Evolutionary conservation across 2,888 invertebrate species (phyloP), one percentile per base, ranked within the genome.

Genomic region (Cerastis leucographa): DNA sequence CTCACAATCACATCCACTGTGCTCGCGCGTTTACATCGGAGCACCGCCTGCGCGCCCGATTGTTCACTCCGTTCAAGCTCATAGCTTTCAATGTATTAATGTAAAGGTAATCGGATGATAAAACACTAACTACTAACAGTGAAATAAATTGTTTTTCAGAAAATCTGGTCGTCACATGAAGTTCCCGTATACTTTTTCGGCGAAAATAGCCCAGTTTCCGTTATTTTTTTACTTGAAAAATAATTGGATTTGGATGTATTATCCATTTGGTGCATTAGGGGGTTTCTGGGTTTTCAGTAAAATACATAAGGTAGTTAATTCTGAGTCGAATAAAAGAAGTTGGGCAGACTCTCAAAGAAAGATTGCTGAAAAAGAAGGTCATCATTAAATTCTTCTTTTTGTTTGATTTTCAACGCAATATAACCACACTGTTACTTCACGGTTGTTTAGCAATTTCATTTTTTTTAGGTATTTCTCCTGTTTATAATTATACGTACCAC

Each of bases 161-260:
- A 95, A 95, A 88, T 95, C 96, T 73, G 97, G 97, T 74, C 97
- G 98, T 77, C 98, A 98, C 69, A 99, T 99, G 99, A 98, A 98
- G 93, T 99, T 96, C 93, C 99, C 99, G 0, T 99, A 99, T 93
- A 99, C 99, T 0, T 92, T 98, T 46, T 95, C 98, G 1, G 98
- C 98, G 0, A 98, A 99, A 95, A 88, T 99, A 9, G 98, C 97
- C 12, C 98, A 98, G 91, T 99, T 99, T 91, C 99, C 99, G n/a
- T 96, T 97, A 82, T 98, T 97, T 91, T 97, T 95, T 91, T 98
- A 98, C 90, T 94, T 97, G 87, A 97, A 97, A 88, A 97, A 98
- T 87, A 97, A 98, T 87, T 98, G 98, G 97, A 96, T 98, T 78
- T 97, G 97, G 97, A 97, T 97, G 94, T 99, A 98, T 93, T 98